Evolutionary conservation across 2,797 vertebrate genomes (phyloP).

Genomic region (Natrix natrix): DNA sequence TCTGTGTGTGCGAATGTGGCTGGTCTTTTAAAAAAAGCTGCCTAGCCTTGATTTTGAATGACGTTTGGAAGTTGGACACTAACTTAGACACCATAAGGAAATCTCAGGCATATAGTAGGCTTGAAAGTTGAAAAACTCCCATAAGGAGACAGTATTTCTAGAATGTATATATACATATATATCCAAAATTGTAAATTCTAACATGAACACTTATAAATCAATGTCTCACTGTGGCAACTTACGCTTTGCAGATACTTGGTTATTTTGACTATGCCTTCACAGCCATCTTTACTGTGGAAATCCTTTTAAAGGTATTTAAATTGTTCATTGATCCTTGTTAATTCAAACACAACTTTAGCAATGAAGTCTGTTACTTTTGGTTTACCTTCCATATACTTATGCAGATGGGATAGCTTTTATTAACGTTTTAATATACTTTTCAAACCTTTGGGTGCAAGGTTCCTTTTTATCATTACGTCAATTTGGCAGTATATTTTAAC

Average conservation of each 20-base stretch:
- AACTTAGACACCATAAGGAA: background rate
- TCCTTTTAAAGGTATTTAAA: constrained; percentile 96
- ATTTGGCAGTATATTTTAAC: constrained; percentile 58
- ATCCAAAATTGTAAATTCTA: constrained; percentile 37
- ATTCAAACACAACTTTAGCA: constrained; percentile 76
- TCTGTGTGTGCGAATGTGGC: background rate
- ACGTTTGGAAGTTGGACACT: background rate
- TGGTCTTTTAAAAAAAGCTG: background rate
- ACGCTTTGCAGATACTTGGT: constrained; percentile 99
- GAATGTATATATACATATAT: constrained; percentile 34
- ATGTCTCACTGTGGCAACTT: constrained; percentile 71
- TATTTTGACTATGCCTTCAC: constrained; percentile 99
- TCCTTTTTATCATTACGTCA: constrained; percentile 59
- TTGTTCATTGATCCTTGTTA: constrained; percentile 79
- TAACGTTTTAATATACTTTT: constrained; percentile 65
- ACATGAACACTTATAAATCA: constrained; percentile 14
- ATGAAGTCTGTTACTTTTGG: constrained; percentile 87
- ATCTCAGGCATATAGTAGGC: background rate
- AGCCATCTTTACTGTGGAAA: constrained; percentile 99
- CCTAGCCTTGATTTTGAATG: background rate
- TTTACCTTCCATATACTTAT: constrained; percentile 95
- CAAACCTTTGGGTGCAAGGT: constrained; percentile 67
- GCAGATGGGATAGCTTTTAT: constrained; percentile 77
- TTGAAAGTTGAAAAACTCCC: background rate
- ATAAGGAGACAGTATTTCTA: background rate